A percentile compares a stretch with the other conserved stretches of the same genome.
Evolutionary conservation across 64 coral and sea anemone genomes (phyloP).

Genomic region (Dendronephthya gigantea): DNA sequence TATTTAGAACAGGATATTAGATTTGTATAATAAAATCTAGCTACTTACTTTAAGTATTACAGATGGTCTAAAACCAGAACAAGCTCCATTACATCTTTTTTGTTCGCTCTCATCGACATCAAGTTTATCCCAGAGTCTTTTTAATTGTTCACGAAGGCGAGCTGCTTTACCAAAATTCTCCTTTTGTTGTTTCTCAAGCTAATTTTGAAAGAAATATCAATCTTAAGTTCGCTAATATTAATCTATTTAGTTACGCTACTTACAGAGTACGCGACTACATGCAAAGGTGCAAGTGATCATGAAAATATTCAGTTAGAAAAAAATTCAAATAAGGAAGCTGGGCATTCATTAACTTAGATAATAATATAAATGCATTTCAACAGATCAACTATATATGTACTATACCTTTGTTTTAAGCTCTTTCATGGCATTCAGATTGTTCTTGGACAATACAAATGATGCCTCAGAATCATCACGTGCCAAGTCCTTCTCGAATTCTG

Average conservation of each 20-base stretch:
- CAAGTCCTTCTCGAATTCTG: background rate
- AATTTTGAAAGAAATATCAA: background rate
- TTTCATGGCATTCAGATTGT: background rate
- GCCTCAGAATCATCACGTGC: background rate
- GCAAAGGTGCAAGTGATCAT: background rate
- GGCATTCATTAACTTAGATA: too few species aligned
- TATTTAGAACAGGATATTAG: too few species aligned
- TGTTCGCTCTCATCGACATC: background rate
- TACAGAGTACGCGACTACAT: too few species aligned
- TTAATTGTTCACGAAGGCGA: background rate
- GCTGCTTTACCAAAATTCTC: constrained; percentile 5
- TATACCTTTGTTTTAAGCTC: background rate
- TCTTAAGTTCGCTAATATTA: too few species aligned
- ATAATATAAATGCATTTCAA: background rate
- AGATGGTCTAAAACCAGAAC: constrained; percentile 4
- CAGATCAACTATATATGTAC: background rate
- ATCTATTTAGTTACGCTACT: too few species aligned
- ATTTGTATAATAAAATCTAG: background rate
- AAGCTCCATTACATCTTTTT: background rate
- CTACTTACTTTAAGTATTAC: background rate
- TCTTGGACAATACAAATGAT: background rate
- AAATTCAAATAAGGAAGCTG: too few species aligned
- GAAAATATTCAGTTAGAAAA: background rate
- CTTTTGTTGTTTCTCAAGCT: constrained; percentile 18
- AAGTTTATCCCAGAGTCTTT: constrained; percentile 5